These are phyloP conservation scores for Anarrhichthys ocellatus DNA, from an alignment of 2,113 vertebrate species.

Conservation along the genomic window DNA sequence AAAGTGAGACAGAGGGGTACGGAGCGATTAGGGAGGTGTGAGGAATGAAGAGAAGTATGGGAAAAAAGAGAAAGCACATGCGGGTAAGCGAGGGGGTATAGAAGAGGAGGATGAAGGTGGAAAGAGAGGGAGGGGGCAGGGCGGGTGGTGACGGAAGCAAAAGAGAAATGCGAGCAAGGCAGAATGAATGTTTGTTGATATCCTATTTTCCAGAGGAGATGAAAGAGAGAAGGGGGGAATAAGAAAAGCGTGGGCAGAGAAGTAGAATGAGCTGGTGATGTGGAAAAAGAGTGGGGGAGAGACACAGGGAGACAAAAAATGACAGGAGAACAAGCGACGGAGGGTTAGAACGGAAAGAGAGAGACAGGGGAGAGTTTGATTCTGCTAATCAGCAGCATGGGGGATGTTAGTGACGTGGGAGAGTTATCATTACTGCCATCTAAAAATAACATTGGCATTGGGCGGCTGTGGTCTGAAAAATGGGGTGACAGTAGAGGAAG, in stretches of 20 bases:
- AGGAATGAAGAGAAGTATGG: constrained; percentile 25
- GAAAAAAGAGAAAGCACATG: constrained; percentile 12
- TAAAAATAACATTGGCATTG: constrained; percentile 83
- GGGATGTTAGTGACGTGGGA: constrained; percentile 66
- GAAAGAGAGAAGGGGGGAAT: constrained; percentile 72
- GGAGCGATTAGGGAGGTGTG: constrained; percentile 22
- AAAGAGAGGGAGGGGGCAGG: not conserved
- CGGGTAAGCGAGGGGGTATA: constrained; percentile 10
- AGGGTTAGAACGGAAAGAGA: constrained; percentile 27
- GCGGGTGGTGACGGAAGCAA: constrained; percentile 26
- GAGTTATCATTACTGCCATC: constrained; percentile 79
- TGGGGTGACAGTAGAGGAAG: constrained; percentile 68
- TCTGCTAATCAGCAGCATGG: constrained; percentile 37
- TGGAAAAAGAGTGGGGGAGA: constrained; percentile 30
- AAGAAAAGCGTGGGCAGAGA: constrained; percentile 71
- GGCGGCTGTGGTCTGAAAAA: constrained; percentile 69
- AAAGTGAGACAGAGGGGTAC: constrained; percentile 28
- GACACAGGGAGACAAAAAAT: constrained; percentile 20
- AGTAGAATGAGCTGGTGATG: constrained; percentile 64
- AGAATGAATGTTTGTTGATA: constrained; percentile 72
- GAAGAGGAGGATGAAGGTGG: constrained; percentile 39
- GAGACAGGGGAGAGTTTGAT: constrained; percentile 23
- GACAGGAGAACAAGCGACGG: constrained; percentile 11
- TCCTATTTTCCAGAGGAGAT: constrained; percentile 78
- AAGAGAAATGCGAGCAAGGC: constrained; percentile 56